Conservation (phyloP, 1,140 invertebrate genomes). For the Ctenoplectra terminalis region DNA sequence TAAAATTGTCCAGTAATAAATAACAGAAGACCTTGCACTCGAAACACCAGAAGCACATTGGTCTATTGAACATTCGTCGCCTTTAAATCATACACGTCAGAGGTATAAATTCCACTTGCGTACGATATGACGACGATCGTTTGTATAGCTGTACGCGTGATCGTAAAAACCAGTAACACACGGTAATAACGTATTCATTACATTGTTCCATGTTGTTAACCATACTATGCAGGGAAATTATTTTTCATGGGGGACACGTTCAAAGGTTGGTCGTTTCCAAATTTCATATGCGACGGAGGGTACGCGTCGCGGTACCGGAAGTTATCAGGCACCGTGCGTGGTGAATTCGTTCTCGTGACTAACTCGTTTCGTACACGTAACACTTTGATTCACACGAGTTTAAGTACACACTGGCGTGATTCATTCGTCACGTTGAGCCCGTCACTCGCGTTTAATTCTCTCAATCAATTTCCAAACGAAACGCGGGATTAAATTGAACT, state of each 20-base stretch:
- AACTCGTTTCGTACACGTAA: constrained; percentile 8
- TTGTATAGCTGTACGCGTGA: not conserved
- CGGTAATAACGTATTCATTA: not conserved
- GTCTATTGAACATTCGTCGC: not conserved
- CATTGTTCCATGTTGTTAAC: not conserved
- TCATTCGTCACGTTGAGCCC: constrained; percentile 29
- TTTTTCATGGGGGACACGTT: not conserved
- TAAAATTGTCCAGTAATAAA: not conserved
- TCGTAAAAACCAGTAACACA: not conserved
- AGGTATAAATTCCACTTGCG: not conserved
- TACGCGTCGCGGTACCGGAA: constrained; percentile 5
- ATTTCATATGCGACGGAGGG: not conserved
- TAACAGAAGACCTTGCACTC: not conserved
- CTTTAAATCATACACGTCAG: not conserved
- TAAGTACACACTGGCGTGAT: constrained; percentile 2
- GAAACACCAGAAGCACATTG: no score
- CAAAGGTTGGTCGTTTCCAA: not conserved
- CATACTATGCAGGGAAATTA: not conserved
- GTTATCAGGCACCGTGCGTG: not conserved
- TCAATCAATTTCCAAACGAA: constrained; percentile 23
- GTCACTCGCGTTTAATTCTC: not conserved
- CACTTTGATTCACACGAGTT: constrained; percentile 26
- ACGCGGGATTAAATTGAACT: constrained; percentile 26
- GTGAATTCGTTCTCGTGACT: constrained; percentile 26
- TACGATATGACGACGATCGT: constrained; percentile 2